These are phyloP conservation scores for Salpingus planirostris DNA, from an alignment of 2,888 invertebrate genomes.

Conservation along the genomic window DNA sequence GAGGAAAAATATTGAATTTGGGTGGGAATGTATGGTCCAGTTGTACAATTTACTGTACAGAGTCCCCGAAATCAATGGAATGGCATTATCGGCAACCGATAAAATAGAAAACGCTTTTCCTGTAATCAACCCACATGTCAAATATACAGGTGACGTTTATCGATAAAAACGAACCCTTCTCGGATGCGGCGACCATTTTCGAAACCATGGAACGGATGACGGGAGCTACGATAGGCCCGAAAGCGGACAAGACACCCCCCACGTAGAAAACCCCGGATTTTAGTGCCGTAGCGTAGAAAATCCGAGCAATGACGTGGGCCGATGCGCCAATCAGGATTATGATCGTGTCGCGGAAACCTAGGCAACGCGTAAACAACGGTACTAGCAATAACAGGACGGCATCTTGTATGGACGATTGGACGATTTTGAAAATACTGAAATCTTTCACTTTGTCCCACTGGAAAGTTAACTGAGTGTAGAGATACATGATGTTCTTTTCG, in stretches of 20 bases:
- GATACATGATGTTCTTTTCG: conserved; percentile 64
- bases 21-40: conserved; percentile 50
- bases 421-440: conserved; percentile 64
- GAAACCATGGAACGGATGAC: conserved; percentile 75
- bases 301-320: conserved; percentile 58
- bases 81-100: conserved; percentile 72
- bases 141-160: neutral
- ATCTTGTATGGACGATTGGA: conserved; percentile 63
- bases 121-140: too few species aligned
- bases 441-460: conserved; percentile 61
- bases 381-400: conserved; percentile 60
- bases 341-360: conserved; percentile 61
- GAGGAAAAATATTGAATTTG: conserved; percentile 60
- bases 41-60: conserved; percentile 67
- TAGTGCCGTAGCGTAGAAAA: conserved; percentile 57
- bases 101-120: conserved; percentile 69
- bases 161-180: conserved; percentile 53
- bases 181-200: conserved; percentile 60
- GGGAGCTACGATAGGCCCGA: conserved; percentile 71
- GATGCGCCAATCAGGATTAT: conserved; percentile 66
- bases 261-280: conserved; percentile 52
- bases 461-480: conserved; percentile 66
- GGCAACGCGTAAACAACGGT: conserved; percentile 59
- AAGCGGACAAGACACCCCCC: conserved; percentile 61
- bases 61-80: conserved; percentile 64